Base-by-base conservation (phyloP, 2,797 vertebrate genomes). In the Varecia variegata region DNA sequence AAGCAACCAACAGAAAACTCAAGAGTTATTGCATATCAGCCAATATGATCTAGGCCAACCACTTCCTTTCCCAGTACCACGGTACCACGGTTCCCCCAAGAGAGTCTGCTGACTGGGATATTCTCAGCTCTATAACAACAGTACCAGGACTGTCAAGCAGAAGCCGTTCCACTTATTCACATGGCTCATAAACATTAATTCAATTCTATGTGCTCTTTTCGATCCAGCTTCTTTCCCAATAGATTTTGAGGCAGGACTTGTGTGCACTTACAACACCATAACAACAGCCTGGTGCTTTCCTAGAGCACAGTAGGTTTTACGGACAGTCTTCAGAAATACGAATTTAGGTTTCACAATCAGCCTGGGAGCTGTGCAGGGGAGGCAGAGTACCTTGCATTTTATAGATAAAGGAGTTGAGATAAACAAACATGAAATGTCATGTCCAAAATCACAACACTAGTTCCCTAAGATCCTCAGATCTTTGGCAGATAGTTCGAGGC, bases 1-100 rank as follows among this genome's bases (percentile, higher is more conserved):
- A 92, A 76, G 68, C 81, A 93, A 85, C n/a, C 73, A 88, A 35
- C 10, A 93, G 43, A 50, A 93, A 93, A 92, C 14, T 32, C 27
- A 54, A 60, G 43, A 88, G 11, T 18, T 58, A 62, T 4, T 79
- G 5, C 20, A 73, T 35, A 47, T 54, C 43, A 35, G 3, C 20
- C 2, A 5, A 17, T 50, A 13, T n/a, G 14, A 65, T 52, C 50
- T n/a, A 20, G 23, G 38, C 11, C 73, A 77, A 60, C 45, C 12
- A 73, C 3, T 1, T 40, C 23, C 38, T 89, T 54, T 76, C 18
- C 32, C 50, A 60, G 3, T 18, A 60, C 21, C 35, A 73, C 6
- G 18, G 3, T 18, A 60, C 21, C 35, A 73, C 6, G 18, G 12
- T 23, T 79, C 2, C 43, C 4, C 20, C 58, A 56, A 23, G 43